Evolutionary conservation across 2,888 invertebrate genomes (phyloP), one percentile per base, ranked within the genome.

Genomic region (Dexiosoma caninum): DNA sequence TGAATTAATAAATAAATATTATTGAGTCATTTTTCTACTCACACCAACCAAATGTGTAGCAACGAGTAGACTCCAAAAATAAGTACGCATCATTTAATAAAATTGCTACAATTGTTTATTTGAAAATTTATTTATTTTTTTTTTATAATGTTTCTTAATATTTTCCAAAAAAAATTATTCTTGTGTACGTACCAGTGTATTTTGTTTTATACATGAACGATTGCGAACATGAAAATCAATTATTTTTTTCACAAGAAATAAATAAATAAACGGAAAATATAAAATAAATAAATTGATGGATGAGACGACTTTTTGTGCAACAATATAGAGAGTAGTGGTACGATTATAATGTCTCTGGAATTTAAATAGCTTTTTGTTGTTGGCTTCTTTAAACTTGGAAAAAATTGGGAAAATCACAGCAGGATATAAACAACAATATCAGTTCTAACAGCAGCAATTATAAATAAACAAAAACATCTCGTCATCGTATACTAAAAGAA

Each of bases 341-440:
- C 32, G 35, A 51, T 27, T 30, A 49, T 27, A 60, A 12, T 76
- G 72, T 76, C 49, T 72, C 55, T 67, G 62, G 62, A 51, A 77
- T 69, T 80, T 72, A 62, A 81, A 32, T 51, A 55, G 35, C 59
- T 27, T 35, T 35, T 57, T 37, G 23, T 42, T 30, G 19, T 60
- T 53, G 21, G 32, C 12, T 27, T 64, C 40, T 64, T 64, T 27
- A 53, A 30, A 67, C 32, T 72, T 62, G 23, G 53, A 16, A 21
- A 40, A 75, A 72, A 77, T 69, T 81, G 21, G 35, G 42, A 62
- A 62, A 67, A 77, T 72, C 81, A 59, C 81, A 69, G 77, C 74
- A 57, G 83, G 82, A 53, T 66, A 6, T 6, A 49, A 74, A 55
- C 51, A n/a, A 53, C 60, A 32, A 67, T 49, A 67, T 67, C 40